Evolutionary conservation across 1,140 invertebrate species (phyloP).

Genomic region (Choristoneura fumiferana): DNA sequence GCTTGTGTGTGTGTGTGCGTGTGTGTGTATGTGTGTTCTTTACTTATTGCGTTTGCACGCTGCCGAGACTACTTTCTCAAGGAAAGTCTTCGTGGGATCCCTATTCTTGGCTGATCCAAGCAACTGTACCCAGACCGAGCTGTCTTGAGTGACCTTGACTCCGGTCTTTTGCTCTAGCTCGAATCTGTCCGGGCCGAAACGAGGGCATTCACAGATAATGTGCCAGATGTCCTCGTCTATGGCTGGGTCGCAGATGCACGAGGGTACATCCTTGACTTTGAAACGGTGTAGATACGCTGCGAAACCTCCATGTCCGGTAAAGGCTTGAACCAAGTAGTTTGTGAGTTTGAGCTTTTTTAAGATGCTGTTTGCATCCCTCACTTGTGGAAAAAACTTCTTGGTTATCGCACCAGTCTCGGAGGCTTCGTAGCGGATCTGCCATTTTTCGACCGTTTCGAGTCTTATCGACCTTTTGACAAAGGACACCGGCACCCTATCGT

Average conservation of each 20-base stretch:
- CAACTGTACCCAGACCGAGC: too few relatives aligned
- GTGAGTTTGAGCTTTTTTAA: background rate
- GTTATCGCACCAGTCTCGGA: background rate
- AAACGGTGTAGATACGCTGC: background rate
- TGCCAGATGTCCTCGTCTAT: background rate
- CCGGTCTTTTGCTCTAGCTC: too few relatives aligned
- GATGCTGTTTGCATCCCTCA: background rate
- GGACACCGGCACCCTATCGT: background rate
- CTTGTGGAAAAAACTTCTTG: constrained; percentile 9
- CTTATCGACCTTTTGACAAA: background rate
- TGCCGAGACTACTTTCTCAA: too few relatives aligned
- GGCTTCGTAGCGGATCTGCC: background rate
- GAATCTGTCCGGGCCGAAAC: too few relatives aligned
- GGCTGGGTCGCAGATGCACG: constrained; percentile 13
- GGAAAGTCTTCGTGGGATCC: too few relatives aligned
- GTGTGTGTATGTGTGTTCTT: too few relatives aligned
- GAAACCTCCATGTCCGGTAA: constrained; percentile 17
- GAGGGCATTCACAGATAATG: background rate
- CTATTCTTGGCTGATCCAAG: too few relatives aligned
- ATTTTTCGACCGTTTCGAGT: background rate
- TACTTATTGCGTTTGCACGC: too few relatives aligned
- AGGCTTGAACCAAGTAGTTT: background rate
- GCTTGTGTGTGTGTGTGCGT: too few relatives aligned
- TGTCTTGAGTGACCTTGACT: too few relatives aligned
- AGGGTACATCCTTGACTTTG: constrained; percentile 1